Percentiles rank a stretch among this genome's conserved stretches.
Conservation (phyloP, 1,140 invertebrate species). For the Panonychus citri region DNA sequence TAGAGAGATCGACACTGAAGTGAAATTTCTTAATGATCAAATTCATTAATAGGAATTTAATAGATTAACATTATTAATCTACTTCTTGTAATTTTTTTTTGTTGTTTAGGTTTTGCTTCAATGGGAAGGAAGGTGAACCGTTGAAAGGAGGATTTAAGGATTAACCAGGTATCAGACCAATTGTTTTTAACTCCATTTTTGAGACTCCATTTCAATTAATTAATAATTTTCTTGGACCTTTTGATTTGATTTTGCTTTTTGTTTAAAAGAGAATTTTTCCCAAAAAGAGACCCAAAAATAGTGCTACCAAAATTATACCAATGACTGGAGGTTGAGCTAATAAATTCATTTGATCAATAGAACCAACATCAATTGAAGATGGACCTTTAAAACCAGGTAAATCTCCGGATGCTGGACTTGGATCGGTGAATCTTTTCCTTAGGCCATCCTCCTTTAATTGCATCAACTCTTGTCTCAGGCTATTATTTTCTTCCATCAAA, state of each 20-base stretch:
- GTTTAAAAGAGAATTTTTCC: neutral
- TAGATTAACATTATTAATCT: no score
- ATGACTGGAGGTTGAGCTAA: neutral
- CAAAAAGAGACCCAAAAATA: neutral
- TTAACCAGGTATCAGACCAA: no score
- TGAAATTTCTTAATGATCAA: no score
- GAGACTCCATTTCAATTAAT: neutral
- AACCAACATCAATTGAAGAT: neutral
- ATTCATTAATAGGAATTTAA: no score
- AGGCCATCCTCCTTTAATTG: slow-evolving; percentile 2
- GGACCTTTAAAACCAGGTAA: neutral
- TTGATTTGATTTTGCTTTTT: no score
- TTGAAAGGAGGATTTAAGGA: no score
- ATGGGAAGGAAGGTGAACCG: no score
- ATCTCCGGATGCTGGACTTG: neutral
- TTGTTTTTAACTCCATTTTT: no score
- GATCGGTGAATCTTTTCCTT: neutral
- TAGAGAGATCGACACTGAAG: no score
- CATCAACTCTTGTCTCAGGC: neutral
- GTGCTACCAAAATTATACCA: neutral
- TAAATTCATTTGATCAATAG: neutral
- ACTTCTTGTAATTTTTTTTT: no score
- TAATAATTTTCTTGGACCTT: neutral
- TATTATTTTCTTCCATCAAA: neutral
- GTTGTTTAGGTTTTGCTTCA: no score